Evolutionary conservation across 1,140 invertebrate genomes (phyloP), one percentile per base, ranked within the genome.

Genomic region (Augochlora pura): DNA sequence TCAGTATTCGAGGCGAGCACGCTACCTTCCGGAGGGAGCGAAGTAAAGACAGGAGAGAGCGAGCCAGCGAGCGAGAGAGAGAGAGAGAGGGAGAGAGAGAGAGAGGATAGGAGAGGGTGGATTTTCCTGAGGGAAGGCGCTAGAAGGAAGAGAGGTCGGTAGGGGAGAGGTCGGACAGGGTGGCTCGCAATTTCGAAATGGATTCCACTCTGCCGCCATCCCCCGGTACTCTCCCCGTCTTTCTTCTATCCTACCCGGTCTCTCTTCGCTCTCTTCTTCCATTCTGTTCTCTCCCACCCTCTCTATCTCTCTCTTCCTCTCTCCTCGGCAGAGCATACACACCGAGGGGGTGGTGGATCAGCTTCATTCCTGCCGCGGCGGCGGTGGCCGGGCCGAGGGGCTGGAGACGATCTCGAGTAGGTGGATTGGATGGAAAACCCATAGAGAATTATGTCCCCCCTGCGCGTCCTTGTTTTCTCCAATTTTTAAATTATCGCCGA

Each of bases 181-280:
- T 91, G 89, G 89, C 87, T 92, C 88, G 92, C 92, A 93, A 93
- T 92, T 92, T 93, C 89, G 91, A 91, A 93, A 92, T 93, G 92
- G 91, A 92, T 92, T 92, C 91, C 88, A 87, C 88, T 89, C 88
- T 87, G 82, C 69, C 76, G 70, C 65, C 81, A 54, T 84, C 75
- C 73, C 62, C 16, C 32, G 38, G 71, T 59, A 72, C 62, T 78
- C n/a, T 65, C 67, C 21, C 68, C 69, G 59, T 77, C 62, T 74
- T 71, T 77, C 65, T 67, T 64, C 67, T 25, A 63, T 79, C 83
- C 77, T 71, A 71, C 23, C 16, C 12, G 52, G 67, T 69, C 62
- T 86, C 78, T 87, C 86, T 81, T 81, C 69, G 65, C 82, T 81
- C 76, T 85, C 84, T 80, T 79, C 76, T 73, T 77, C 74, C 66